Base-by-base conservation (phyloP, 2,113 vertebrate species). In the Cheilinus undulatus region DNA sequence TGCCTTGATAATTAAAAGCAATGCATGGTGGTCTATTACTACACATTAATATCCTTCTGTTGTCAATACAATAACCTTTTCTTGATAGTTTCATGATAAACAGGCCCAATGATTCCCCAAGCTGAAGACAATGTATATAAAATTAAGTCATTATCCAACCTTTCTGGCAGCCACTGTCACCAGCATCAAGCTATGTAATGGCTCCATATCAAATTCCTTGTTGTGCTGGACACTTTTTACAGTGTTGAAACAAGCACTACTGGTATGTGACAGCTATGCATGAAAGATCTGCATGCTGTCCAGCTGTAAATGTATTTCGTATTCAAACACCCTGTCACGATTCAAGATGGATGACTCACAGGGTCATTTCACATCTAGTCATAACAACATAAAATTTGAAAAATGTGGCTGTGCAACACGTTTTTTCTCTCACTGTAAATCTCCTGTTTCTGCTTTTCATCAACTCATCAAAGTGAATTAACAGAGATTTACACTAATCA, bases 191-290 rank as follows among this genome's bases (percentile, higher is more conserved):
- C 48, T 68, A 83, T 45, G 56, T 73, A 56, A 76, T 73, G 71
- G 80, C 59, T 81, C 13, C 66, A 76, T 70, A 73, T 74, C 59
- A 73, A 84, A 84, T 62, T 69, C 69, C 66, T 49, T 82, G 45
- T 51, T 85, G 70, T 67, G 71, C 51, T 68, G 53, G 57, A 76
- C 48, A 75, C 50, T 67, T 78, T 67, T 63, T 82, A 32, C 70
- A 62, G 49, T n/a, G 61, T 68, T 75, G 71, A 81, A 87, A 80
- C 51, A 73, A 84, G 75, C 32, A 38, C 48, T 42, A 17, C 68
- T 81, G 88, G 80, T 53, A 89, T 90, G 80, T 89, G 58, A 60
- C 88, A 84, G 80, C 83, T 78, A 71, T 43, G 78, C 71, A 77
- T 76, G 80, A 89, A 86, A 63, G 40, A 81, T 81, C 52, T 69